phyloP scores from a whole-genome alignment of 2,113 vertebrate genomes.

The Pseudopodoces humilis region DNA sequence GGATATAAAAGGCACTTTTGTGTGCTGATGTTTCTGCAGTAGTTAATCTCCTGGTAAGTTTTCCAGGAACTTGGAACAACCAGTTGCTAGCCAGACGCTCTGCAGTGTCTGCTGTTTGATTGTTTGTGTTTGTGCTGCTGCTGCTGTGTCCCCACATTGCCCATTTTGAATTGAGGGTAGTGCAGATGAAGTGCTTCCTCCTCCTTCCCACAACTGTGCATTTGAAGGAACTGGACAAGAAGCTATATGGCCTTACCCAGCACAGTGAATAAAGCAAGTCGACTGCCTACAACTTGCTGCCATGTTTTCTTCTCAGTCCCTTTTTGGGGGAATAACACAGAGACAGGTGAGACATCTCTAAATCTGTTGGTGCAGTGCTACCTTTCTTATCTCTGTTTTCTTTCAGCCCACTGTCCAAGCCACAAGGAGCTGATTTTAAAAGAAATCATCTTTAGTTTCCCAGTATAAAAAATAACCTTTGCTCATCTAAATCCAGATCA shows the following conservation, averaged over 20 bases:
- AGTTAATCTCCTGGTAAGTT: not conserved
- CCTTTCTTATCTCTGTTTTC: not conserved
- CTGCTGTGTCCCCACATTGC: fast-evolving
- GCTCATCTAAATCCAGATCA: not conserved
- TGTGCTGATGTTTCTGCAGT: not conserved
- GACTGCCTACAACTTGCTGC: not conserved
- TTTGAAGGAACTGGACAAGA: not conserved
- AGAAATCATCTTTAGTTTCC: not conserved
- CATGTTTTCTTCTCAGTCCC: not conserved
- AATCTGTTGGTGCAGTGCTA: not conserved
- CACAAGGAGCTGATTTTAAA: not conserved
- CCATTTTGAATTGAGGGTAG: not conserved
- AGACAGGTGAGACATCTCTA: not conserved
- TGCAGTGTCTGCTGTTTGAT: not conserved
- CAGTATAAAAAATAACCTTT: not conserved
- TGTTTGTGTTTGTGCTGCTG: not conserved
- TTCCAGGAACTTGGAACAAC: not conserved
- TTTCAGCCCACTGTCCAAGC: not conserved
- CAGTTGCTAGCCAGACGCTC: not conserved
- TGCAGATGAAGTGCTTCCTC: not conserved
- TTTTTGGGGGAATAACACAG: not conserved
- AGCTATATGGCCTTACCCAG: not conserved
- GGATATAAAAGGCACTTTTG: not conserved
- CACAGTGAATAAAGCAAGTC: not conserved
- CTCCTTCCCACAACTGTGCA: not conserved